These are phyloP conservation scores for Lepidocolaptes lacrymiger DNA, from an alignment of 2,797 vertebrate genomes.

Conservation along the genomic window DNA sequence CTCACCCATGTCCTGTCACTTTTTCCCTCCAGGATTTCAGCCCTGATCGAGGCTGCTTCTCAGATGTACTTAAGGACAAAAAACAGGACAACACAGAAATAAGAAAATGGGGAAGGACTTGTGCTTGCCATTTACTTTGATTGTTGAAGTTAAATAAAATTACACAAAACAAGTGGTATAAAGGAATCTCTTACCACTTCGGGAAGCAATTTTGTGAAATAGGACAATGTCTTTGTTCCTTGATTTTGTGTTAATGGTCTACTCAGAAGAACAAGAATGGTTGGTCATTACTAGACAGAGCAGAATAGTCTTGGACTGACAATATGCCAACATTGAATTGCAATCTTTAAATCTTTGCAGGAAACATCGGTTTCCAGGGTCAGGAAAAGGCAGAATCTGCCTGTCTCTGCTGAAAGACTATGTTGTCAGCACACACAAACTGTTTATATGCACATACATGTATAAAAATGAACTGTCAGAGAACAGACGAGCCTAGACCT, in stretches of 20 bases:
- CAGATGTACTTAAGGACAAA: not conserved
- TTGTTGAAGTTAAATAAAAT: not conserved
- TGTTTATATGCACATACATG: not conserved
- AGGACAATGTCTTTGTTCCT: not conserved
- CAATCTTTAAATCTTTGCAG: constrained; percentile 4
- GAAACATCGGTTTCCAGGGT: not conserved
- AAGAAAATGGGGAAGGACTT: not conserved
- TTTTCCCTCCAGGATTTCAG: constrained; percentile 39
- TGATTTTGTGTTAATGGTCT: not conserved
- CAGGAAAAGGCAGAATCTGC: not conserved
- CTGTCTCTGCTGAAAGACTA: not conserved
- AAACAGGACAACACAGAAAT: not conserved
- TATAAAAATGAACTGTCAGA: not conserved
- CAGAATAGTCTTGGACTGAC: not conserved
- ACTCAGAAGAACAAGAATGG: not conserved
- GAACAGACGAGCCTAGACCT: not conserved
- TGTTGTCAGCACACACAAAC: not conserved
- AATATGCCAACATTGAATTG: not conserved
- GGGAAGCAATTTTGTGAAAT: not conserved
- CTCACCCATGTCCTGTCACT: not conserved
- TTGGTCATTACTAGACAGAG: not conserved
- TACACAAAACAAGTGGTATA: not conserved
- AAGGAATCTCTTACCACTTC: not conserved
- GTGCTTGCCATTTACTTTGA: not conserved
- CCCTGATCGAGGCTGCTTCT: not conserved